These are phyloP conservation scores for Xerus rutilus DNA, from an alignment of 2,797 vertebrate species.

Conservation along the genomic window DNA sequence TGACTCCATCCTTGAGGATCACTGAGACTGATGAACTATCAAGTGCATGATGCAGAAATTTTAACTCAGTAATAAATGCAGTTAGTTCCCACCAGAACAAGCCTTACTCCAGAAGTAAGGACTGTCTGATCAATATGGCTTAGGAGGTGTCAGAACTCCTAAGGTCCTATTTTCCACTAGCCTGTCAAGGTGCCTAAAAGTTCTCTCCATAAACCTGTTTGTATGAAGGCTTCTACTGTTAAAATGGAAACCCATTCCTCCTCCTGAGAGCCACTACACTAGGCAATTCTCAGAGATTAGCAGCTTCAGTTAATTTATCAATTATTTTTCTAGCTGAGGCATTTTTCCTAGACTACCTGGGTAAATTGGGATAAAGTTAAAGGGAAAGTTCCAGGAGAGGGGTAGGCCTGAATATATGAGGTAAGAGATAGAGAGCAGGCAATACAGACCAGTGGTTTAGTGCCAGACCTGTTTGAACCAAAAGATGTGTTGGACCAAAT, in stretches of 20 bases:
- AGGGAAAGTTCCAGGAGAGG: background rate
- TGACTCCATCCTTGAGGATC: background rate
- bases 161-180: background rate
- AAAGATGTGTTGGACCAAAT: background rate
- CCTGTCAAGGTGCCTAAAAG: background rate
- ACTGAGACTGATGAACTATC: background rate
- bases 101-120: background rate
- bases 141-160: background rate
- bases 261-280: background rate
- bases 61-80: background rate
- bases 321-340: slow-evolving; percentile 18
- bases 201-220: background rate
- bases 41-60: background rate
- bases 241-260: background rate
- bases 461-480: background rate
- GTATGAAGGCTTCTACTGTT: background rate
- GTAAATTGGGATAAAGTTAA: background rate
- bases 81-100: background rate
- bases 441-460: background rate
- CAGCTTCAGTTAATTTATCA: background rate
- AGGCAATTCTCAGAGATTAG: background rate
- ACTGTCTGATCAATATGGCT: background rate
- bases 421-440: background rate
- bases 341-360: slow-evolving; percentile 7
- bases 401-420: background rate